Percentiles rank a stretch among this genome's conserved stretches.
phyloP scores from a whole-genome alignment of 2,113 vertebrate genomes.

The Paratilapia polleni region DNA sequence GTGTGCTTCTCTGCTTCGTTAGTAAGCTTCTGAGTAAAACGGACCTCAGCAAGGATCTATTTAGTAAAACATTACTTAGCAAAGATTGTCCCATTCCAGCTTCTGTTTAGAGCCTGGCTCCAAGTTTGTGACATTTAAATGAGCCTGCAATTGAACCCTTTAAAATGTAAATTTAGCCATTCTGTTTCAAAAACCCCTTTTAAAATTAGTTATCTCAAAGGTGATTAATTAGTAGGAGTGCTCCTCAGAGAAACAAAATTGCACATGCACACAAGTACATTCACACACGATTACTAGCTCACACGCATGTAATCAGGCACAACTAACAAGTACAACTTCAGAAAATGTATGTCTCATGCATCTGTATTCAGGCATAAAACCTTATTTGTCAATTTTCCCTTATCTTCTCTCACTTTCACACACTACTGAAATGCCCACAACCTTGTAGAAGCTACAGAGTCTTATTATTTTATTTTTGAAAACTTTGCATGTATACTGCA shows the following conservation, averaged over 20 bases:
- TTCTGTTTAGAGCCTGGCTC: neutral
- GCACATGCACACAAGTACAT: neutral
- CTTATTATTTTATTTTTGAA: neutral
- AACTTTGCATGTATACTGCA: slow-evolving; percentile 8
- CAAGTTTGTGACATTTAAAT: slow-evolving; percentile 39
- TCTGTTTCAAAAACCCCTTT: slow-evolving; percentile 1
- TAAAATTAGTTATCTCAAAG: slow-evolving; percentile 2
- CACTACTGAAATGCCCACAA: neutral
- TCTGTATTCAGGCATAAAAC: slow-evolving; percentile 26
- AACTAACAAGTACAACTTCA: slow-evolving; percentile 22
- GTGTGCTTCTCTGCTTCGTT: slow-evolving; percentile 27
- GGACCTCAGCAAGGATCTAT: slow-evolving; percentile 26
- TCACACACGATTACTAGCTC: neutral
- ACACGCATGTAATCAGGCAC: slow-evolving; percentile 23
- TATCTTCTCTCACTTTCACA: neutral
- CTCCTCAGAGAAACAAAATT: slow-evolving; percentile 3
- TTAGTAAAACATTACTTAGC: slow-evolving; percentile 30
- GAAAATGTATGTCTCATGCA: slow-evolving; percentile 33
- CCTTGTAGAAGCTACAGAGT: neutral
- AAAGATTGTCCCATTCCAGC: neutral
- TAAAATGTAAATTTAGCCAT: slow-evolving; percentile 18
- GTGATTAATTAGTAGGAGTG: slow-evolving; percentile 1
- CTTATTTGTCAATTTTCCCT: slow-evolving; percentile 15
- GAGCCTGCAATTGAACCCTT: neutral
- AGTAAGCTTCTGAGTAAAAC: slow-evolving; percentile 8